Evolutionary conservation across 2,888 invertebrate species (phyloP).

Genomic region (Thysanoteuthis rhombus): DNA sequence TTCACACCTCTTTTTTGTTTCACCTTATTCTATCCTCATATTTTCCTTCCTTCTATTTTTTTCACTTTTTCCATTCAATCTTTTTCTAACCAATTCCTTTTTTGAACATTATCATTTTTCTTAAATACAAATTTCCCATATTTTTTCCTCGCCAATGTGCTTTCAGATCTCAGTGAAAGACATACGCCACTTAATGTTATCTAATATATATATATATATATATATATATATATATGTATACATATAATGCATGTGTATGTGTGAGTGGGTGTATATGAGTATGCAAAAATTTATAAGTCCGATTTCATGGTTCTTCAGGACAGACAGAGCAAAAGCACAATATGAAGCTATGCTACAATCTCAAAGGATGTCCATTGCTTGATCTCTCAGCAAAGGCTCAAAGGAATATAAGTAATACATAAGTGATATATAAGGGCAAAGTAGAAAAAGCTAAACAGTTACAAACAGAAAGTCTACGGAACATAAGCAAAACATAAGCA

Average conservation of each 20-base stretch:
- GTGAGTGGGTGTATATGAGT: too few species aligned
- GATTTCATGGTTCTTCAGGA: not conserved
- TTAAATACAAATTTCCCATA: not conserved
- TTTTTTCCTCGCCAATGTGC: not conserved
- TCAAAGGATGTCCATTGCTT: not conserved
- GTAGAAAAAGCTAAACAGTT: not conserved
- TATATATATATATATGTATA: too few species aligned
- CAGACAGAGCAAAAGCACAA: not conserved
- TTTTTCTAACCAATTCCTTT: not conserved
- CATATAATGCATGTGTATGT: too few species aligned
- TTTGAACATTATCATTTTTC: not conserved
- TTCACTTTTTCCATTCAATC: not conserved
- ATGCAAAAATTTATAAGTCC: not conserved
- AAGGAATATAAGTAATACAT: not conserved
- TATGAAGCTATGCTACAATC: not conserved
- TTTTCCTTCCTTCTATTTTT: not conserved
- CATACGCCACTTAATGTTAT: not conserved
- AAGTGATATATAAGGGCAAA: not conserved
- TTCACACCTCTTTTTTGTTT: too few species aligned
- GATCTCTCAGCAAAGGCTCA: not conserved
- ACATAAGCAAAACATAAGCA: not conserved
- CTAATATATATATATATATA: too few species aligned
- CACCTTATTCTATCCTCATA: too few species aligned
- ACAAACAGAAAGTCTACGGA: not conserved
- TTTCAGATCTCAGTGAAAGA: not conserved